Percentiles rank a stretch among this genome's conserved stretches.
These are phyloP conservation scores for Cephus pygmeus DNA, from an alignment of 2,888 invertebrate genomes.

Conservation along the genomic window DNA sequence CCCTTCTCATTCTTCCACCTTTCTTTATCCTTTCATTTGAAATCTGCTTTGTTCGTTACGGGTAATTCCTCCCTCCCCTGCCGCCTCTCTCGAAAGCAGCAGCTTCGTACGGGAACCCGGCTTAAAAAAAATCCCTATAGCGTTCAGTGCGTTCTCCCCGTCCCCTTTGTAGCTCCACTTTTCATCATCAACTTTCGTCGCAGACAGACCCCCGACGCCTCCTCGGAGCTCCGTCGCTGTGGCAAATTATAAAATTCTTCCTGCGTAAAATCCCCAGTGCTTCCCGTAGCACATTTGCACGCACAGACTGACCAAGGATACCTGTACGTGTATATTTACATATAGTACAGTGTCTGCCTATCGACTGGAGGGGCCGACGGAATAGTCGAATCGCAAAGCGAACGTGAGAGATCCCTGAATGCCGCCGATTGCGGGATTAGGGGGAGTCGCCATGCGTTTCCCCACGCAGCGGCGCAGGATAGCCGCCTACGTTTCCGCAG, in stretches of 20 bases:
- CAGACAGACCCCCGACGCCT: not conserved
- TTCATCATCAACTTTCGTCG: not conserved
- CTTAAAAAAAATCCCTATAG: not conserved
- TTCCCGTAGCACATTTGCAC: not conserved
- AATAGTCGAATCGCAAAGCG: not conserved
- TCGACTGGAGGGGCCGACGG: not conserved
- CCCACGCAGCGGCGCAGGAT: not conserved
- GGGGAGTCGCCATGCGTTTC: not conserved
- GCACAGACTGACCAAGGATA: not conserved
- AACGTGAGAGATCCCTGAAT: not conserved
- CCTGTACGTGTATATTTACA: not conserved
- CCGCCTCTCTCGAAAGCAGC: not conserved
- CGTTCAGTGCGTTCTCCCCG: not conserved
- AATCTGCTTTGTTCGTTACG: not conserved
- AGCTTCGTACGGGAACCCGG: constrained; percentile 32
- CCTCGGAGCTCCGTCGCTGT: not conserved
- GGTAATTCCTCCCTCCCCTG: not conserved
- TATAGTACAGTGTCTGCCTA: not conserved
- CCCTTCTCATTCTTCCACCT: not conserved
- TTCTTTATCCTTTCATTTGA: not conserved
- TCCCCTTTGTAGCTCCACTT: not conserved
- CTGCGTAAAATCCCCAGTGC: not conserved
- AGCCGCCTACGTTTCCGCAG: too few species aligned
- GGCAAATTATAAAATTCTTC: not conserved
- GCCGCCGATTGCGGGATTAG: not conserved